Evolutionary conservation across 2,113 vertebrate genomes (phyloP).

Genomic region (Toxotes jaculatrix): DNA sequence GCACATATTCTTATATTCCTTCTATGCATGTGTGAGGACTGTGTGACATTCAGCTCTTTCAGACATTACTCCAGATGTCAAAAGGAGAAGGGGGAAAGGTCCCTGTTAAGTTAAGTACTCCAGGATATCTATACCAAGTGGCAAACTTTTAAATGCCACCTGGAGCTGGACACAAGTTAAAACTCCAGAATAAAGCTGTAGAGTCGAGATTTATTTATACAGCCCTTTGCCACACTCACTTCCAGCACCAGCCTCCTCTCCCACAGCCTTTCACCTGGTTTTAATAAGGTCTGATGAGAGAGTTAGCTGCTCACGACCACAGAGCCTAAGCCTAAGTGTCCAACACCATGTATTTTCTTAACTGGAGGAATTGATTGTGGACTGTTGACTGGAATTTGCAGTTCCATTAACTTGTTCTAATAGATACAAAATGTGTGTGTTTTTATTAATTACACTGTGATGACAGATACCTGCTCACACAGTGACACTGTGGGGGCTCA

Average conservation of each 20-base stretch:
- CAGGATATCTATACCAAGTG: slow-evolving; percentile 24
- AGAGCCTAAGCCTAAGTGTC: neutral
- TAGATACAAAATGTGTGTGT: neutral
- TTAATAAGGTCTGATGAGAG: slow-evolving; percentile 55
- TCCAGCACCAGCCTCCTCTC: slow-evolving; percentile 18
- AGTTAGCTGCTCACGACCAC: neutral
- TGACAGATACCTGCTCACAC: neutral
- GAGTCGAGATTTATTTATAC: slow-evolving; percentile 55
- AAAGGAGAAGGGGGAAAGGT: slow-evolving; percentile 15
- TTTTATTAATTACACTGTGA: neutral
- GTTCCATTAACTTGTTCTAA: neutral
- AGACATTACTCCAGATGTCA: slow-evolving; percentile 49
- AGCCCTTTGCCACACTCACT: slow-evolving; percentile 17
- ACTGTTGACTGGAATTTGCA: neutral
- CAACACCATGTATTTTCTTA: neutral
- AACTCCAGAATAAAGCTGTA: slow-evolving; percentile 39
- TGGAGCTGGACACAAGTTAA: slow-evolving; percentile 26
- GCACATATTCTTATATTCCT: slow-evolving; percentile 22
- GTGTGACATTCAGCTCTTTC: slow-evolving; percentile 32
- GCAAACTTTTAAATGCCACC: slow-evolving; percentile 51
- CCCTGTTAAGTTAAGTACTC: slow-evolving; percentile 11
- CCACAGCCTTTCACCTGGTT: slow-evolving; percentile 40
- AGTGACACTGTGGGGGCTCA: neutral
- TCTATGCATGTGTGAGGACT: slow-evolving; percentile 14
- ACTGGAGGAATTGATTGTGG: neutral